These are phyloP conservation scores for Spea hammondii DNA, from an alignment of 2,797 vertebrate species.

Conservation along the genomic window DNA sequence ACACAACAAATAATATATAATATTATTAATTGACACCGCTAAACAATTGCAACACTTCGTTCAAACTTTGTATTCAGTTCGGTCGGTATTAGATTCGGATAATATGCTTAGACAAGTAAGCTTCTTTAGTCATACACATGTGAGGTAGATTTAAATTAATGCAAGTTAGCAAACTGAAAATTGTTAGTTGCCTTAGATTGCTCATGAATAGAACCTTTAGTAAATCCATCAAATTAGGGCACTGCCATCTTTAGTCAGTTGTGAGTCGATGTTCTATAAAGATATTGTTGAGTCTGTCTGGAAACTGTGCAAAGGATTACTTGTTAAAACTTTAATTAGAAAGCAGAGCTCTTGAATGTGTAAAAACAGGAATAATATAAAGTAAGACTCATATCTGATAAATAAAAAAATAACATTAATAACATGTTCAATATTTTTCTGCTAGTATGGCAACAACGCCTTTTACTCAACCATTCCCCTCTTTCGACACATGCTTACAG, in stretches of 20 bases:
- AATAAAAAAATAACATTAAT: no score
- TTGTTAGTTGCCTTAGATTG: conserved; percentile 10
- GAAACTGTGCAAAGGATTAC: conserved; percentile 39
- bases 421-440: no score
- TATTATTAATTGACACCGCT: no score
- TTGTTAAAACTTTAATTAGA: conserved; percentile 56
- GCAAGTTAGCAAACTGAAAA: conserved; percentile 30
- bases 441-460: no score
- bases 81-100: conserved; percentile 1
- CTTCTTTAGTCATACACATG: conserved; percentile 30
- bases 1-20: no score
- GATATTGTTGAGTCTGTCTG: conserved; percentile 10
- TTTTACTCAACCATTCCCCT: no score
- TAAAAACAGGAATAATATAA: no score
- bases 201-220: conserved; percentile 56
- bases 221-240: conserved; percentile 54
- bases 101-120: conserved; percentile 29
- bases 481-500: no score
- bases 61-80: background rate
- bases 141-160: conserved; percentile 18
- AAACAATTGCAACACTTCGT: no score
- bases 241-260: conserved; percentile 54
- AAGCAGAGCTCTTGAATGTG: conserved; percentile 14
- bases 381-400: no score
- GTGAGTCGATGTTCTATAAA: conserved; percentile 55